Percentiles rank a stretch among this genome's conserved stretches.
Evolutionary conservation across 2,888 invertebrate species (phyloP).

Genomic region (Hololepta plana): DNA sequence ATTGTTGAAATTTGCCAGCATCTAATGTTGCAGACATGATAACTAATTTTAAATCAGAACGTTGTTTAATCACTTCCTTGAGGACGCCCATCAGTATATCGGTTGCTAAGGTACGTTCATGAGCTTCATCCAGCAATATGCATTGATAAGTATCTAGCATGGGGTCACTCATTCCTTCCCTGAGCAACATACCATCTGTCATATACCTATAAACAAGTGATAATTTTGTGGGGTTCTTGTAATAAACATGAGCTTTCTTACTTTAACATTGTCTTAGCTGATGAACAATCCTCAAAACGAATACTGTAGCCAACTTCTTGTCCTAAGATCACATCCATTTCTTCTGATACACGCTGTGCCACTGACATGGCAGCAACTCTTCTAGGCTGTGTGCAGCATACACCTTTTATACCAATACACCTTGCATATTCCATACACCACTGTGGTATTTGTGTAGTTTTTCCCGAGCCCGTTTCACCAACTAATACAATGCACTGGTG

Average conservation of each 20-base stretch:
- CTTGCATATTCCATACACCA: constrained; percentile 72
- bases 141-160: constrained; percentile 93
- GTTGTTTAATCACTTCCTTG: constrained; percentile 89
- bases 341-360: constrained; percentile 95
- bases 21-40: constrained; percentile 99
- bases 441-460: constrained; percentile 98
- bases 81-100: constrained; percentile 98
- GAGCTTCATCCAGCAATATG: constrained; percentile 93
- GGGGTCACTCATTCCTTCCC: constrained; percentile 99
- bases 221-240: background rate
- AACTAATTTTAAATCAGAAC: constrained; percentile 85
- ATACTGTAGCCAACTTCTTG: constrained; percentile 93
- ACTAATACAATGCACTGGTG: constrained; percentile 93
- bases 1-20: constrained; percentile 98
- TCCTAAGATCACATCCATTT: constrained; percentile 92
- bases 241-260: too few relatives aligned
- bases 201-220: constrained; percentile 48
- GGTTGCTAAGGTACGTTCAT: constrained; percentile 95
- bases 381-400: constrained; percentile 93
- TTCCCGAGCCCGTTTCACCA: constrained; percentile 99
- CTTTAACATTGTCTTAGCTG: constrained; percentile 83
- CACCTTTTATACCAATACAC: constrained; percentile 50
- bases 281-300: constrained; percentile 97
- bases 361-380: constrained; percentile 99
- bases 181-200: constrained; percentile 99